Conservation (phyloP, 1,140 invertebrate species). For the Sesamia nonagrioides region DNA sequence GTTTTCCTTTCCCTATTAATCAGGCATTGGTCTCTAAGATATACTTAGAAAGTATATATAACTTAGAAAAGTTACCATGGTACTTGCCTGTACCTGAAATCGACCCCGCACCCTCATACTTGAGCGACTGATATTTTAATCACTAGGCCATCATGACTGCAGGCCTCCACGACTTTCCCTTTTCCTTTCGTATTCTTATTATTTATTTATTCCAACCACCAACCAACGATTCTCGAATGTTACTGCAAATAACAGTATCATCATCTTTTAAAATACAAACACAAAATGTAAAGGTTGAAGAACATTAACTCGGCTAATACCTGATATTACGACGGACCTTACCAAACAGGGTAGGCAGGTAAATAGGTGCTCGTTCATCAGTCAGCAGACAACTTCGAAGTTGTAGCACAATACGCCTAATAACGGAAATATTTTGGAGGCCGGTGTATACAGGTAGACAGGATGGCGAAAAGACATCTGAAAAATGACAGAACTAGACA, state of each 20-base stretch:
- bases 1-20: too few species aligned
- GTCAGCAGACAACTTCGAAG: slow-evolving; percentile 16
- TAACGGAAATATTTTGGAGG: slow-evolving; percentile 44
- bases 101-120: too few species aligned
- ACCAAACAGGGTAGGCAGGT: slow-evolving; percentile 38
- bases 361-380: slow-evolving; percentile 8
- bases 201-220: too few species aligned
- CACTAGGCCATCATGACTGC: too few species aligned
- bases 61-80: too few species aligned
- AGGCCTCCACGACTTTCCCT: too few species aligned
- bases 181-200: too few species aligned
- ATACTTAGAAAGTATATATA: too few species aligned
- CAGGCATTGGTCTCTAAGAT: too few species aligned
- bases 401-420: slow-evolving; percentile 48
- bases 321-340: slow-evolving; percentile 7
- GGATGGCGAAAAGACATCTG: neutral
- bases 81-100: too few species aligned
- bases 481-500: too few species aligned
- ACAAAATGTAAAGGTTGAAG: neutral
- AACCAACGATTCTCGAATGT: neutral
- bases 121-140: too few species aligned
- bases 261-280: neutral
- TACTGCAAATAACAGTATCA: neutral
- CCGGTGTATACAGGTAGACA: neutral
- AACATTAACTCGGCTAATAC: slow-evolving; percentile 14